These are phyloP conservation scores for Hassar affinis DNA, from an alignment of 2,113 vertebrate species.

Conservation along the genomic window DNA sequence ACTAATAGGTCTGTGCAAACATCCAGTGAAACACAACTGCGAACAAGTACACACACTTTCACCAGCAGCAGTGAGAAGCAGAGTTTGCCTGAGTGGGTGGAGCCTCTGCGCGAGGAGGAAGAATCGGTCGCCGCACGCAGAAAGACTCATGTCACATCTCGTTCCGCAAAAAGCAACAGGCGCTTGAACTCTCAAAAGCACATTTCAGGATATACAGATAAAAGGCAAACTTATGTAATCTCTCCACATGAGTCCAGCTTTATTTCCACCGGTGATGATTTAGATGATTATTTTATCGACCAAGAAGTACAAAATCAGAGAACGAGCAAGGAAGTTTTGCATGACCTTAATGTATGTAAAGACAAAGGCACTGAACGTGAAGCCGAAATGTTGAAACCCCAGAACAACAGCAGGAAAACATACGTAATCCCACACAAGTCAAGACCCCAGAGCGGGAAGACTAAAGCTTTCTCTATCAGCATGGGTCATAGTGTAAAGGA, in stretches of 20 bases:
- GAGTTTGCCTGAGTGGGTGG: neutral
- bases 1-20: neutral
- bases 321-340: neutral
- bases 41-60: neutral
- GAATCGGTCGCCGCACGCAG: slow-evolving; percentile 3
- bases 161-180: slow-evolving; percentile 55
- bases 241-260: slow-evolving; percentile 9
- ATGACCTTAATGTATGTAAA: slow-evolving; percentile 1
- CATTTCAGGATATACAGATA: neutral
- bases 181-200: slow-evolving; percentile 34
- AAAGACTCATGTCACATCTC: slow-evolving; percentile 47
- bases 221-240: neutral
- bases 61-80: neutral
- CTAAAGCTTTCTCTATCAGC: neutral
- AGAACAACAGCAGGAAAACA: slow-evolving; percentile 42
- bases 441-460: slow-evolving; percentile 30
- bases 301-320: neutral
- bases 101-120: neutral
- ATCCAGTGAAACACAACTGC: neutral
- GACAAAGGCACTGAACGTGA: slow-evolving; percentile 35
- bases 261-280: slow-evolving; percentile 15
- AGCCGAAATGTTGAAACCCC: slow-evolving; percentile 3
- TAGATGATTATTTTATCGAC: slow-evolving; percentile 58
- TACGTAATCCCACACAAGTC: slow-evolving; percentile 14
- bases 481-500: slow-evolving; percentile 16